Evolutionary conservation across 2,797 vertebrate genomes (phyloP), one percentile per base, ranked within the genome.

Genomic region (Microhierax caerulescens): DNA sequence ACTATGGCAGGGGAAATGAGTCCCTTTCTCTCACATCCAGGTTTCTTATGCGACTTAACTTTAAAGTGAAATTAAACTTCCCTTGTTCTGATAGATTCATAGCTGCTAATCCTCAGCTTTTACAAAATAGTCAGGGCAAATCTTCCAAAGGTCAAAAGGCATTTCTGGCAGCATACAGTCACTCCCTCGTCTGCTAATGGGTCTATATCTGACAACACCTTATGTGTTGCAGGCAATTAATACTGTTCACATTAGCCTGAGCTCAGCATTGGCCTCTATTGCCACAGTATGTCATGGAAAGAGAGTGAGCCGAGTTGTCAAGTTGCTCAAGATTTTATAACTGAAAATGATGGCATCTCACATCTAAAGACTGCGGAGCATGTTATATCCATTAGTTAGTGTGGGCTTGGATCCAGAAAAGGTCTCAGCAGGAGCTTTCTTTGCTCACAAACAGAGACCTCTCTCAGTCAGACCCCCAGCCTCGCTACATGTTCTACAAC

Each of bases 11-110:
- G 19, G 21, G 22, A 91, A 92, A 69, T 90, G 12, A 90, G 72
- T 72, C 25, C 32, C 9, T 48, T 36, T 75, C 17, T 91, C 45
- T 50, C 6, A 4, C 23, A 84, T 84, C 48, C 68, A 86, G 25
- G 15, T 53, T 94, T 75, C 64, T 88, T 64, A 34, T 11, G 78
- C 64, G 63, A 74, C 30, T 77, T 30, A 69, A 69, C 13, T 86
- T 90, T 34, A 95, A 92, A 21, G 12, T 34, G 70, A 88, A 90
- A 95, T 94, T 92, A 93, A 93, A 69, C 53, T 96, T 90, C 30
- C 28, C 47, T 78, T 65, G n/a, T 51, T 88, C 76, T 47, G 45
- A 68, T 68, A 88, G 61, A 81, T 90, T 86, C 85, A 78, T 36
- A 45, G 88, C 80, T 92, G 65, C 37, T 76, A 64, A 92, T 69